phyloP scores from a whole-genome alignment of 2,888 invertebrate species.

The Archips xylosteana region DNA sequence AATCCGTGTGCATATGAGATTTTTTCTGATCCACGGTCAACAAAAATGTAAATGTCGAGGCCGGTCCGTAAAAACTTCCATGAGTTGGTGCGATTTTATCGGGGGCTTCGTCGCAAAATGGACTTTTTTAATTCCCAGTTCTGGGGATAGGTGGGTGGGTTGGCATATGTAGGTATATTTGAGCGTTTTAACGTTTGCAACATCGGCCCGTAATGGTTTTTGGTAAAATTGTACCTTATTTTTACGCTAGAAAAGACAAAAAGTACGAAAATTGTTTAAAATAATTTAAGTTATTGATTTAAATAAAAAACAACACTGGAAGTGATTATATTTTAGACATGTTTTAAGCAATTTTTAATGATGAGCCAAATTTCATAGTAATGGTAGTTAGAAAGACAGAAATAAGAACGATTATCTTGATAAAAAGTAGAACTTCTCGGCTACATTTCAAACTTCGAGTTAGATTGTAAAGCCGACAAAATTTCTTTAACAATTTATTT shows the following conservation, averaged over 20 bases:
- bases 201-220: conserved; percentile 1
- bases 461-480: background rate
- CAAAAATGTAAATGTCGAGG: conserved; percentile 22
- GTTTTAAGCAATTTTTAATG: no score
- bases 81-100: conserved; percentile 24
- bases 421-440: no score
- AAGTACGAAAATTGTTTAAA: background rate
- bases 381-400: no score
- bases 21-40: conserved; percentile 14
- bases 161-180: background rate
- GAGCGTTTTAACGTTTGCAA: background rate
- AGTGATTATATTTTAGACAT: no score
- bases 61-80: conserved; percentile 14
- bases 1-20: background rate
- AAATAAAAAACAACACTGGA: no score
- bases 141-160: background rate
- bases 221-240: background rate
- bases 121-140: conserved; percentile 31
- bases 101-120: conserved; percentile 28
- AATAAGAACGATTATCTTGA: no score
- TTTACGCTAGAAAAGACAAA: background rate
- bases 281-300: background rate
- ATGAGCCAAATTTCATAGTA: no score
- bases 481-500: background rate
- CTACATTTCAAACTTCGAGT: no score